Percentiles rank a stretch among this genome's conserved stretches.
Evolutionary conservation across 2,888 invertebrate species (phyloP).

Genomic region (Lasioglossum zephyrum): DNA sequence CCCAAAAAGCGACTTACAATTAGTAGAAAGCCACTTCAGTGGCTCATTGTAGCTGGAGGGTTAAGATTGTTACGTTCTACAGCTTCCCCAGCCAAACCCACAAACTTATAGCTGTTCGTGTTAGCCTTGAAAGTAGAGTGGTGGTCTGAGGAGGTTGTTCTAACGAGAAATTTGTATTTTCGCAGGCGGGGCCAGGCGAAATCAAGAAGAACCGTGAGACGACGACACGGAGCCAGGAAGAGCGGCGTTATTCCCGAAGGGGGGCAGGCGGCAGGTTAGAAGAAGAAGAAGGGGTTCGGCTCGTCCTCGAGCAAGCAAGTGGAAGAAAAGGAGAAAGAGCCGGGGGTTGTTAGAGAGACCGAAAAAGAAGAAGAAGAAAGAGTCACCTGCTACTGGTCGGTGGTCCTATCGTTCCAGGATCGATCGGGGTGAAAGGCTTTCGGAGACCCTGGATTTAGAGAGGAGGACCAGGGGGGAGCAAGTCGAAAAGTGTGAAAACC

Average conservation of each 20-base stretch:
- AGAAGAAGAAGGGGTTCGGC: neutral
- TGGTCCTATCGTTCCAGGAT: neutral
- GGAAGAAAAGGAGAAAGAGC: conserved; percentile 39
- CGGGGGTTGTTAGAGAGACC: neutral
- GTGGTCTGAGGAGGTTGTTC: neutral
- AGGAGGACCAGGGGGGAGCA: neutral
- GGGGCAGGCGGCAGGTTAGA: conserved; percentile 30
- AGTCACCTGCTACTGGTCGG: neutral
- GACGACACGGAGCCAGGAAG: conserved; percentile 44
- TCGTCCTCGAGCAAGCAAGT: conserved; percentile 26
- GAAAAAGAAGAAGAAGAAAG: conserved; percentile 1
- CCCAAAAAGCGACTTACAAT: neutral
- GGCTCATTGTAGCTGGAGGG: neutral
- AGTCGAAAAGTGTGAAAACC: neutral
- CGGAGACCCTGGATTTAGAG: neutral
- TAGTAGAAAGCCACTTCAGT: neutral
- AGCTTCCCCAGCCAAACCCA: neutral
- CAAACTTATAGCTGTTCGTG: neutral
- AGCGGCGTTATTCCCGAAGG: neutral
- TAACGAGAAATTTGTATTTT: neutral
- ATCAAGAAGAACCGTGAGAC: conserved; percentile 14
- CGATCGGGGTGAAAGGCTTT: neutral
- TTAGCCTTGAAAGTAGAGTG: too few species aligned
- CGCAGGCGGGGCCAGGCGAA: neutral
- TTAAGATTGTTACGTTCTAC: neutral